Evolutionary conservation across 2,797 vertebrate species (phyloP).

Genomic region (Tadarida brasiliensis): DNA sequence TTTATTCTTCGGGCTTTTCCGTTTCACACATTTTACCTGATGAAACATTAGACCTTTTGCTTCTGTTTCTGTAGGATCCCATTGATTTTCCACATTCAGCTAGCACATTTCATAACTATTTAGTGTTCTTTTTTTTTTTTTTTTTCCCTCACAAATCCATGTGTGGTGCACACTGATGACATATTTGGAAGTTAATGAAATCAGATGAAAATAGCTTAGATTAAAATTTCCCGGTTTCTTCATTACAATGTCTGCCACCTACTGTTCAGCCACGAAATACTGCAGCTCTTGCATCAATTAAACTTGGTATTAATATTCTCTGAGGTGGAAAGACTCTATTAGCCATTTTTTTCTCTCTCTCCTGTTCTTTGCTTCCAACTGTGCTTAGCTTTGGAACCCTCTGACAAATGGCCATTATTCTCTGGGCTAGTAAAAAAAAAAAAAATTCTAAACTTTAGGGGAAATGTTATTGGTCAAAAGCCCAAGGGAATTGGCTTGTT

Average conservation of each 20-base stretch:
- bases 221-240: constrained; percentile 81
- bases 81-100: constrained; percentile 73
- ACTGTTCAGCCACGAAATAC: constrained; percentile 77
- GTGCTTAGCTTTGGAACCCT: constrained; percentile 38
- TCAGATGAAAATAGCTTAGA: constrained; percentile 68
- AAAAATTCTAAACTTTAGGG: constrained; percentile 63
- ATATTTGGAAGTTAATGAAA: neutral
- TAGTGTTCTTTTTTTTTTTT: constrained; percentile 50
- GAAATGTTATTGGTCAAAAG: constrained; percentile 70
- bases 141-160: constrained; percentile 76
- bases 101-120: constrained; percentile 53
- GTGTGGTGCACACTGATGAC: constrained; percentile 33
- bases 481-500: constrained; percentile 62
- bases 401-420: constrained; percentile 44
- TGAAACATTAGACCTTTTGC: constrained; percentile 77
- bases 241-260: constrained; percentile 81
- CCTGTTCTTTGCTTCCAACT: constrained; percentile 65
- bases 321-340: constrained; percentile 79
- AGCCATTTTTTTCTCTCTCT: neutral
- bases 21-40: constrained; percentile 75
- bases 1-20: constrained; percentile 58
- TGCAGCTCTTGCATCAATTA: constrained; percentile 69
- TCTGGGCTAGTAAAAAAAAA: constrained; percentile 68
- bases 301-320: constrained; percentile 78
- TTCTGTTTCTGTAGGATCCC: constrained; percentile 65